Percentiles rank a stretch among this genome's conserved stretches.
These are phyloP conservation scores for Drosophila greeni DNA, from an alignment of 2,888 invertebrate genomes.

Conservation along the genomic window DNA sequence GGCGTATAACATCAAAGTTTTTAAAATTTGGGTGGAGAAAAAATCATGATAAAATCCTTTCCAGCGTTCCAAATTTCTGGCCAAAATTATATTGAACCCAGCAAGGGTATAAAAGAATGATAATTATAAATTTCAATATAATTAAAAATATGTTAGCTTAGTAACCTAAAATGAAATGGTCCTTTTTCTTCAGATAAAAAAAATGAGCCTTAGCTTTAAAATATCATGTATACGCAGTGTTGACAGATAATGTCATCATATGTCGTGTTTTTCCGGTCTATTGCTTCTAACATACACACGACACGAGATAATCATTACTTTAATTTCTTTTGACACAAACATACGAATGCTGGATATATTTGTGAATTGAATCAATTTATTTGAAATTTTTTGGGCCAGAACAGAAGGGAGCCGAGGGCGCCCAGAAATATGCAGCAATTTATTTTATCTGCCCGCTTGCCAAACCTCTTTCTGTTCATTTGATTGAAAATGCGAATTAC, in stretches of 20 bases:
- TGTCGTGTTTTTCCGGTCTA: slow-evolving; percentile 6
- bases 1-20: no score
- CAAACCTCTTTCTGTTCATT: slow-evolving; percentile 26
- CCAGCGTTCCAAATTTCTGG: no score
- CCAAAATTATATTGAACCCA: no score
- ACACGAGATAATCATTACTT: slow-evolving; percentile 54
- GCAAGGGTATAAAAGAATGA: no score
- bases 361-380: slow-evolving; percentile 71
- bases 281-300: slow-evolving; percentile 17
- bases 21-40: no score
- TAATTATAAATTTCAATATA: no score
- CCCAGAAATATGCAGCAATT: slow-evolving; percentile 71
- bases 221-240: slow-evolving; percentile 42
- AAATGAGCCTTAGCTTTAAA: not conserved
- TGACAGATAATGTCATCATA: slow-evolving; percentile 45
- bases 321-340: slow-evolving; percentile 65
- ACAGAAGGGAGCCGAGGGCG: slow-evolving; percentile 5
- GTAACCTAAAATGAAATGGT: no score
- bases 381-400: slow-evolving; percentile 57
- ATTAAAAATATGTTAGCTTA: no score
- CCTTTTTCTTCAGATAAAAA: no score
- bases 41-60: no score
- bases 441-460: slow-evolving; percentile 48
- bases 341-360: slow-evolving; percentile 46
- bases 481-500: slow-evolving; percentile 69